Conservation (phyloP, 1,140 invertebrate genomes). For the Xylocopa sonorina region DNA sequence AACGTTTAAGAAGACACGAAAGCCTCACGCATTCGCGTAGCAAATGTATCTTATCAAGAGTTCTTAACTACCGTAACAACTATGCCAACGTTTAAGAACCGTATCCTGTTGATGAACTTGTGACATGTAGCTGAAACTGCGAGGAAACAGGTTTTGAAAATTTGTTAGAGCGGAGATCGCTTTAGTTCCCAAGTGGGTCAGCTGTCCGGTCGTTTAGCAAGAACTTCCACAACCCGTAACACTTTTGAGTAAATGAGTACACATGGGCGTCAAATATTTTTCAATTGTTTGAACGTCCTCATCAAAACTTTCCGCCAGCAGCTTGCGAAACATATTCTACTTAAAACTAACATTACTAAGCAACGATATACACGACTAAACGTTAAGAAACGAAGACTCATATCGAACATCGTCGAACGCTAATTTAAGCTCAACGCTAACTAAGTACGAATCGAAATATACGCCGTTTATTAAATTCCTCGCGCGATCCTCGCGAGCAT, state of each 20-base stretch:
- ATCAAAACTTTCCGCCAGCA: too few species aligned
- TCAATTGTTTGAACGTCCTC: too few species aligned
- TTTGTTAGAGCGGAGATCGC: neutral
- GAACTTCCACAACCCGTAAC: too few species aligned
- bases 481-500: conserved; percentile 13
- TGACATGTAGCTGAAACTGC: neutral
- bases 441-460: conserved; percentile 10
- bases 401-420: too few species aligned
- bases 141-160: neutral
- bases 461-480: conserved; percentile 38
- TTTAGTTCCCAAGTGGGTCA: neutral
- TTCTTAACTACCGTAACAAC: neutral
- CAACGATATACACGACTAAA: too few species aligned
- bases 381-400: too few species aligned
- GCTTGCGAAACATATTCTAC: too few species aligned
- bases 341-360: too few species aligned
- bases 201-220: too few species aligned
- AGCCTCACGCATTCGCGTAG: neutral
- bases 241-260: too few species aligned
- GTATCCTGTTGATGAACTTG: neutral
- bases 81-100: neutral
- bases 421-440: too few species aligned
- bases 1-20: neutral
- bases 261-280: too few species aligned
- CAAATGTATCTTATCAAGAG: neutral